Conservation (phyloP, 2,113 vertebrate species). For the Psammodynastes pulverulentus region DNA sequence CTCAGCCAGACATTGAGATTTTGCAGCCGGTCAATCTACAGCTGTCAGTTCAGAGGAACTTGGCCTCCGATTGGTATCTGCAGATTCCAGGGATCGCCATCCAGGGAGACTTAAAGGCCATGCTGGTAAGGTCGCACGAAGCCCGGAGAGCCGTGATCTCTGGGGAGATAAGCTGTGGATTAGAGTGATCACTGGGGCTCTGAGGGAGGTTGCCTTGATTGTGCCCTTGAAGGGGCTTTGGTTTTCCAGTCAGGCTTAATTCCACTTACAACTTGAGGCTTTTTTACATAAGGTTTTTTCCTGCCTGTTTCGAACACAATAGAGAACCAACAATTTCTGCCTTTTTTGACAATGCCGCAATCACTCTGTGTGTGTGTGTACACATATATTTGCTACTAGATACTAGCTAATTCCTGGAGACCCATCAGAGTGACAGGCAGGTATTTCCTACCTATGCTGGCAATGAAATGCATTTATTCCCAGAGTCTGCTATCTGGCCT, state of each 20-base stretch:
- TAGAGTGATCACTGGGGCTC: not conserved
- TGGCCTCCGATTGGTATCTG: constrained; percentile 85
- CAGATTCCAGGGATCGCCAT: constrained; percentile 82
- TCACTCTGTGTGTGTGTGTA: not conserved
- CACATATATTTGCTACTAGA: not conserved
- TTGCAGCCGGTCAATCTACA: constrained; percentile 86
- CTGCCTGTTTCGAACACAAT: not conserved
- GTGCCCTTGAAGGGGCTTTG: not conserved
- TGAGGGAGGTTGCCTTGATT: not conserved
- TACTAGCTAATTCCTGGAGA: not conserved
- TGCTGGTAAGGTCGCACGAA: constrained; percentile 75
- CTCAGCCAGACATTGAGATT: constrained; percentile 74
- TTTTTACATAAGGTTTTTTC: not conserved
- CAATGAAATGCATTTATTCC: not conserved
- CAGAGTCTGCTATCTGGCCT: not conserved
- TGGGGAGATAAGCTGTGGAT: not conserved
- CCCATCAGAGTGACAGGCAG: not conserved
- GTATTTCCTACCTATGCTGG: not conserved
- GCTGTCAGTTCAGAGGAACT: constrained; percentile 84
- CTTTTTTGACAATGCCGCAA: not conserved
- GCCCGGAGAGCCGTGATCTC: not conserved
- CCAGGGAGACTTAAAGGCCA: constrained; percentile 87
- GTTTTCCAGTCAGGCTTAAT: not conserved
- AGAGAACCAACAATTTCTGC: not conserved
- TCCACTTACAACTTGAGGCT: not conserved